Conservation (phyloP, 2,113 vertebrate species). For the Notechis scutatus region DNA sequence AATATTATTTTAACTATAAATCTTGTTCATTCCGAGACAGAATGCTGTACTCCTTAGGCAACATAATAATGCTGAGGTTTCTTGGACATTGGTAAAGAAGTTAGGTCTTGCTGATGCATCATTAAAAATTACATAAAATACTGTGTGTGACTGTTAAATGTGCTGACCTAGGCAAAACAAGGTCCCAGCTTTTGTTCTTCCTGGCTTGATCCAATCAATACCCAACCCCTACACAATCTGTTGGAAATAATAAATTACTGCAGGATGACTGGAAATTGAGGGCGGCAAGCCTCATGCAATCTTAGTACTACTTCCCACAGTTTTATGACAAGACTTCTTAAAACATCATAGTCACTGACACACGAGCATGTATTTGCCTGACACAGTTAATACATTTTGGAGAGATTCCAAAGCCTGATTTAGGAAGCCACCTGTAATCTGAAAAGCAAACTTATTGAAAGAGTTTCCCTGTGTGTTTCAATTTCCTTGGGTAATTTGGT, state of each 20-base stretch:
- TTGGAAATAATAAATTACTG: conserved; percentile 18
- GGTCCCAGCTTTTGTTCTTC: background rate
- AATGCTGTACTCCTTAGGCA: conserved; percentile 5
- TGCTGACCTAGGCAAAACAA: background rate
- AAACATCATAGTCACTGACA: conserved; percentile 5
- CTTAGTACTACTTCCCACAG: background rate
- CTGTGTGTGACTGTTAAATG: background rate
- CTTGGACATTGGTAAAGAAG: background rate
- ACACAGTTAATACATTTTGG: background rate
- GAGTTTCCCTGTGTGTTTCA: background rate
- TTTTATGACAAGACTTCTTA: background rate
- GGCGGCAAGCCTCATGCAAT: background rate
- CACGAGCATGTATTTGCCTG: background rate
- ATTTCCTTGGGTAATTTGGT: background rate
- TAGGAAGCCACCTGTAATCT: background rate
- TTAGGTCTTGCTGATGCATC: background rate
- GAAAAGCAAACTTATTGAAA: background rate
- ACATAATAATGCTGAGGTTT: conserved; percentile 15
- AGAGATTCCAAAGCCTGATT: background rate
- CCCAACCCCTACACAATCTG: background rate
- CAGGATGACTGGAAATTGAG: conserved; percentile 13
- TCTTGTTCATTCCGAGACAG: background rate
- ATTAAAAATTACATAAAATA: conserved; percentile 13
- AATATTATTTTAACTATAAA: conserved; percentile 23
- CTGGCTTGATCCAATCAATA: conserved; percentile 3